These are phyloP conservation scores for Ceratoteleas bidentatus DNA, from an alignment of 1,140 invertebrate species.

Conservation along the genomic window DNA sequence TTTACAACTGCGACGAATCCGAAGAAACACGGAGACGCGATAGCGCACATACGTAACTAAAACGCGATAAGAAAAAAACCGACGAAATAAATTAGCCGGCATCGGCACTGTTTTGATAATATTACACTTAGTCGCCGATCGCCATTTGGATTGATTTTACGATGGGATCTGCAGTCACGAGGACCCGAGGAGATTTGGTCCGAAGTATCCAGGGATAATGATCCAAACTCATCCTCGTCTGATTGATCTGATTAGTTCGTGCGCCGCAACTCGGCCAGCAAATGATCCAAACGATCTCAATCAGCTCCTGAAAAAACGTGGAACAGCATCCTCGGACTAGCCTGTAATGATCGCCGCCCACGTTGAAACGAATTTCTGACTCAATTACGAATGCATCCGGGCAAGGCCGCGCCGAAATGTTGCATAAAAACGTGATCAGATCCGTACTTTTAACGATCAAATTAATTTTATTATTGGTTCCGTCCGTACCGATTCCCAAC, in stretches of 20 bases:
- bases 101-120: constrained; percentile 20
- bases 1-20: constrained; percentile 46
- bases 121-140: constrained; percentile 3
- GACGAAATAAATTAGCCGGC: constrained; percentile 1
- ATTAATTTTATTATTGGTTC: constrained; percentile 27
- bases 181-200: constrained; percentile 44
- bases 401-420: constrained; percentile 38
- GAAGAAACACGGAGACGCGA: constrained; percentile 14
- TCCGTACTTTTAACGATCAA: constrained; percentile 22
- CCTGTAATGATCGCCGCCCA: constrained; percentile 77
- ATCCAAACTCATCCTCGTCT: constrained; percentile 76
- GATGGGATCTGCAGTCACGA: constrained; percentile 76
- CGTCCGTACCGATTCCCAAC: not conserved
- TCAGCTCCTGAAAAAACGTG: constrained; percentile 81
- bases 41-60: constrained; percentile 1
- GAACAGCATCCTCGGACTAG: constrained; percentile 67
- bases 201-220: constrained; percentile 70
- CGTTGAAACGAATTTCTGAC: constrained; percentile 75
- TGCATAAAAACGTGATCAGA: constrained; percentile 45
- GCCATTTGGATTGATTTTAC: constrained; percentile 59
- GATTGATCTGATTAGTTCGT: constrained; percentile 81
- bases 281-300: constrained; percentile 80
- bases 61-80: not conserved
- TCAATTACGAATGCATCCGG: constrained; percentile 68
- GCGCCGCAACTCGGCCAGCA: constrained; percentile 75